Percentiles rank a stretch among this genome's conserved stretches.
phyloP scores from a whole-genome alignment of 2,113 vertebrate genomes.

The Willisornis vidua region DNA sequence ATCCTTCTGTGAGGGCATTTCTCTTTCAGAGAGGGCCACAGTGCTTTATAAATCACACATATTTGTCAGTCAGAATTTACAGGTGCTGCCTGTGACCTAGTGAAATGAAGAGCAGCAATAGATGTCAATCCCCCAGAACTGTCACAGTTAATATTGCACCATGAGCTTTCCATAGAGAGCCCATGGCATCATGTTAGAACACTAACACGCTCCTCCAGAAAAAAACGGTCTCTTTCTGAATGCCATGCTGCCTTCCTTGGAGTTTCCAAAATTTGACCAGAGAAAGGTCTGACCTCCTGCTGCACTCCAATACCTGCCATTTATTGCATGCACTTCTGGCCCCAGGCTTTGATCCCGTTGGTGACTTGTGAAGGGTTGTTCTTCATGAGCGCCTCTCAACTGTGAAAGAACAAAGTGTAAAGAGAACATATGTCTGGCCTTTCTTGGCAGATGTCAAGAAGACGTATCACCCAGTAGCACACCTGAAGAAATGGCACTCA shows the following conservation, averaged over 20 bases:
- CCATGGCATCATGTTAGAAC: background rate
- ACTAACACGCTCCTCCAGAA: background rate
- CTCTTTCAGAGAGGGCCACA: background rate
- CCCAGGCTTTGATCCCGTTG: background rate
- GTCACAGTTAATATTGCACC: background rate
- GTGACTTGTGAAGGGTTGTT: background rate
- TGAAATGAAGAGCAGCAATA: background rate
- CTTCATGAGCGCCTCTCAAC: background rate
- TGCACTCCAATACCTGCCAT: background rate
- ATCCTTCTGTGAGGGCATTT: background rate
- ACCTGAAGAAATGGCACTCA: conserved; percentile 30
- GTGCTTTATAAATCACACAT: background rate
- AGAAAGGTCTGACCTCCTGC: background rate
- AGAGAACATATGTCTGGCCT: background rate
- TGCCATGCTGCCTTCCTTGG: background rate
- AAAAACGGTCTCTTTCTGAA: background rate
- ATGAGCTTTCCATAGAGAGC: background rate
- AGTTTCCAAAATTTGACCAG: background rate
- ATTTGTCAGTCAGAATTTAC: background rate
- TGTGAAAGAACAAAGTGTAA: background rate
- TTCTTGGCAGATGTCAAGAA: background rate
- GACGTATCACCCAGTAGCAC: background rate
- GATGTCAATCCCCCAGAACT: background rate
- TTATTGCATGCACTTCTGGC: background rate
- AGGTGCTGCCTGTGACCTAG: background rate